phyloP scores from a whole-genome alignment of 2,888 invertebrate species.

The Nipponacmea schrenckii region DNA sequence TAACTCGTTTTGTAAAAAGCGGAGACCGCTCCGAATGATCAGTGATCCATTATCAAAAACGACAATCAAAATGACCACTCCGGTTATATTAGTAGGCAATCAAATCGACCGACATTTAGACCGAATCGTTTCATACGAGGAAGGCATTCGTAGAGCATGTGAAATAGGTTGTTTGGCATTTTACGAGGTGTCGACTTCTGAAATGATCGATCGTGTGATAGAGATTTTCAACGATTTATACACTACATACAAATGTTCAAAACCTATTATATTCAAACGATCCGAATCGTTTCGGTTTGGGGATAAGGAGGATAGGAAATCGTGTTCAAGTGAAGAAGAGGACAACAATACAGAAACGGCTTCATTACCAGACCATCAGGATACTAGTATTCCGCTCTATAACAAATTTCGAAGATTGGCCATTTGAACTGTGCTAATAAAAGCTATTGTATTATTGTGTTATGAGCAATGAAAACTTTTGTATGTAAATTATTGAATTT shows the following conservation, averaged over 20 bases:
- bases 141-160: conserved; percentile 40
- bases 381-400: too few species aligned
- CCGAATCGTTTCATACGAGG: conserved; percentile 74
- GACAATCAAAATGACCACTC: conserved; percentile 59
- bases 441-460: too few species aligned
- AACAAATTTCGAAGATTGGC: too few species aligned
- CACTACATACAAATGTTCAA: conserved; percentile 26
- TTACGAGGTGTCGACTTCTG: conserved; percentile 86
- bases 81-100: conserved; percentile 85
- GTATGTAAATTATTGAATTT: too few species aligned
- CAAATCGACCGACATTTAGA: conserved; percentile 83
- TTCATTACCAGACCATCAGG: too few species aligned
- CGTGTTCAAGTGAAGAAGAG: background rate
- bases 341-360: background rate
- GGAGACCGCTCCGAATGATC: conserved; percentile 26
- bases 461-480: too few species aligned
- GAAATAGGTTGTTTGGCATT: conserved; percentile 72
- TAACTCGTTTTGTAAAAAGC: conserved; percentile 56
- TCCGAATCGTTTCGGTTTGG: background rate
- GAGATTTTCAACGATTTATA: conserved; percentile 71
- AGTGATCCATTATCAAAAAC: conserved; percentile 25
- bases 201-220: conserved; percentile 84
- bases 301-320: background rate
- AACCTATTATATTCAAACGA: background rate
- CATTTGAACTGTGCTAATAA: too few species aligned